phyloP scores from a whole-genome alignment of 2,888 invertebrate genomes.

The Hybos culiciformis region DNA sequence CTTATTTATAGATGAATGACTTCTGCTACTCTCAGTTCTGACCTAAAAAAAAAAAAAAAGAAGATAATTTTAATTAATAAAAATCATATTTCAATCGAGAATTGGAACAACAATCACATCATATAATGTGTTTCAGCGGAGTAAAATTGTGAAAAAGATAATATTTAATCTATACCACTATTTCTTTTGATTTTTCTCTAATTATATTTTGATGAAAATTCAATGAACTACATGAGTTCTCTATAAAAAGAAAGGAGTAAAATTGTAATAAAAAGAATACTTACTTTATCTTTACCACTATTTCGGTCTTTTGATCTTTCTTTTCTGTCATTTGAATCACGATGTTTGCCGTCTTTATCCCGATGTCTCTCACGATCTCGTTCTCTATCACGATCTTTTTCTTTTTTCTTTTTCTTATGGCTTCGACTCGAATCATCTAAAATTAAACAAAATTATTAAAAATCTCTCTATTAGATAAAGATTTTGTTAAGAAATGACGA shows the following conservation, averaged over 20 bases:
- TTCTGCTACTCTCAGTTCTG: too few species aligned
- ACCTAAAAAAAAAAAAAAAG: too few species aligned
- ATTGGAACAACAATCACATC: too few species aligned
- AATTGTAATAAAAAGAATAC: not conserved
- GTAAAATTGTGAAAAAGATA: conserved; percentile 13
- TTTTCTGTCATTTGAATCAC: conserved; percentile 1
- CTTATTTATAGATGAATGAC: too few species aligned
- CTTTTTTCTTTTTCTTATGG: conserved; percentile 34
- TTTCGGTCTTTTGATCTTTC: conserved; percentile 9
- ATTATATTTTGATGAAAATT: conserved; percentile 6
- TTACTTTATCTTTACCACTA: conserved; percentile 5
- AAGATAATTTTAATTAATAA: too few species aligned
- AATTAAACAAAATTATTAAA: not conserved
- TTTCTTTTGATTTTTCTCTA: conserved; percentile 10
- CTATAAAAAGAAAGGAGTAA: not conserved
- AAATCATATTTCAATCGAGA: too few species aligned
- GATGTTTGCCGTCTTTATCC: conserved; percentile 10
- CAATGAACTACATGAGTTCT: not conserved
- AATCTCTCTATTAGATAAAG: not conserved
- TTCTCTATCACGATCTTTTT: conserved; percentile 26
- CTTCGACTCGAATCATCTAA: conserved; percentile 11
- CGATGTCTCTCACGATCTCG: conserved; percentile 17
- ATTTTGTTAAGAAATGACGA: not conserved
- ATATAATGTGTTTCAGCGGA: conserved; percentile 4
- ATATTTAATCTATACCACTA: conserved; percentile 17